Evolutionary conservation across 2,113 vertebrate species (phyloP).

Genomic region (Corvus hawaiiensis): DNA sequence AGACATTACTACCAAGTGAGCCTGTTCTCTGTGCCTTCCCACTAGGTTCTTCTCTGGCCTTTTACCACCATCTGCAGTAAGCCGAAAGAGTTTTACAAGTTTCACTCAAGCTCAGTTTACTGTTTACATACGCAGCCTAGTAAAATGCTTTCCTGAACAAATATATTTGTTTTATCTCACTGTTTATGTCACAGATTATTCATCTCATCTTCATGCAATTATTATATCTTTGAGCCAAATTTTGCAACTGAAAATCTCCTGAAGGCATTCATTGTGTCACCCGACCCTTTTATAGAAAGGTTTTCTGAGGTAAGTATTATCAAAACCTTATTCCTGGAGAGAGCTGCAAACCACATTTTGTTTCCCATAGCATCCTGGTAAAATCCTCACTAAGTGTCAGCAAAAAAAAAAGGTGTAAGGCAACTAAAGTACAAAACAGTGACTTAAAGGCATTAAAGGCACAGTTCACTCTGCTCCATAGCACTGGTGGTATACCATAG

Average conservation of each 20-base stretch:
- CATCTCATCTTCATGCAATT: background rate
- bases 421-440: background rate
- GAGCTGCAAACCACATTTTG: background rate
- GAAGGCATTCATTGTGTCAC: background rate
- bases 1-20: background rate
- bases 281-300: accelerated
- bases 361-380: background rate
- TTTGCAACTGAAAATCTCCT: background rate
- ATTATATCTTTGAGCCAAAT: background rate
- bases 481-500: background rate
- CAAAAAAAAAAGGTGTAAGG: background rate
- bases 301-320: background rate
- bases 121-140: background rate
- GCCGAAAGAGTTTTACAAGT: background rate
- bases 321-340: background rate
- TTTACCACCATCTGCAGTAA: background rate
- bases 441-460: background rate
- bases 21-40: background rate
- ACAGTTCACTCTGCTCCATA: background rate
- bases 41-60: background rate
- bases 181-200: background rate
- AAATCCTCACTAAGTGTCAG: background rate
- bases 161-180: background rate
- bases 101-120: background rate
- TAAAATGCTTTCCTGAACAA: background rate